Conservation (phyloP, 2,113 vertebrate genomes). For the Dendropsophus ebraccatus region DNA sequence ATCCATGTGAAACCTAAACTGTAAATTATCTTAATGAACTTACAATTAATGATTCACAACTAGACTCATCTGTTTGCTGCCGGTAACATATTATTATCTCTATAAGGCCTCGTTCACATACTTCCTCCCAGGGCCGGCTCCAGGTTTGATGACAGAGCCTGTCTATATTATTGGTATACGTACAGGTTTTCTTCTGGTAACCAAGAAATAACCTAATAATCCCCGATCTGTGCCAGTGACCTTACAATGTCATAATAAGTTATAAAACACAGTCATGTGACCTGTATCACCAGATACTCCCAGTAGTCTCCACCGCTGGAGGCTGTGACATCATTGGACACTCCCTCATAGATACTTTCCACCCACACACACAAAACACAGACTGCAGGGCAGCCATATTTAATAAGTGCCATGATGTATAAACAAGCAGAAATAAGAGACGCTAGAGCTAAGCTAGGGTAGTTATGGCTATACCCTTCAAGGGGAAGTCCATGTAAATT, state of each 20-base stretch:
- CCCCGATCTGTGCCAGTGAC: neutral
- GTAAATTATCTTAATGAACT: neutral
- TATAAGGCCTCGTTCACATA: neutral
- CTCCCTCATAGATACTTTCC: neutral
- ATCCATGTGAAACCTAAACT: neutral
- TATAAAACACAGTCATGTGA: neutral
- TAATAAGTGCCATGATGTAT: neutral
- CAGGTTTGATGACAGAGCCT: too few species aligned
- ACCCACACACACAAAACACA: neutral
- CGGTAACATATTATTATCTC: neutral
- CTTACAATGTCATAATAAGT: neutral
- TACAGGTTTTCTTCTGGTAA: neutral
- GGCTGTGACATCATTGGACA: neutral
- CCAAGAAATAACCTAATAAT: too few species aligned
- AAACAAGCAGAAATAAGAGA: neutral
- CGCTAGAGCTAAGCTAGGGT: neutral
- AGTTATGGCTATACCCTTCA: neutral
- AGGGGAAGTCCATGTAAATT: too few species aligned
- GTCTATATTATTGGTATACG: too few species aligned
- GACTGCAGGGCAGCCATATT: neutral
- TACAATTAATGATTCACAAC: neutral
- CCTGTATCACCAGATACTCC: too few species aligned
- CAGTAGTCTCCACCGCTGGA: neutral
- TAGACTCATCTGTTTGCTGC: neutral
- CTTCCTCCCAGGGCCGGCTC: too few species aligned